A percentile compares a stretch with the other conserved stretches of the same genome.
Conservation (phyloP, 2,888 invertebrate species). For the Sphecodes monilicornis region DNA sequence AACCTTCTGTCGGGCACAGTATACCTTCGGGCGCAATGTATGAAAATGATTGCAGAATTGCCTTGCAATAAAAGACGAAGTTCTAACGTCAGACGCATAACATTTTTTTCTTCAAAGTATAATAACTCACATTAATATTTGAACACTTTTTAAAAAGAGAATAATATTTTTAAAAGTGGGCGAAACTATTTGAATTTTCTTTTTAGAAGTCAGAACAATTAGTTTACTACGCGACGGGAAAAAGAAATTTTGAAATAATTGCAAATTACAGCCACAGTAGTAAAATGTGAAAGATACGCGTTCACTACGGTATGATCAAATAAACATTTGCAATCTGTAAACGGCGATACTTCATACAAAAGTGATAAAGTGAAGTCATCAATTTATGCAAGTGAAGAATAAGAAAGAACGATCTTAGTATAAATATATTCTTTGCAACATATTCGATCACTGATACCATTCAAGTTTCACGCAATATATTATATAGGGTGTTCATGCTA, state of each 20-base stretch:
- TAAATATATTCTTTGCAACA: too few relatives aligned
- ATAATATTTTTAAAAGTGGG: not conserved
- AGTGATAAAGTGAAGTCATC: too few relatives aligned
- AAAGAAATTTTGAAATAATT: not conserved
- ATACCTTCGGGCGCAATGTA: not conserved
- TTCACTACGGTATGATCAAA: too few relatives aligned
- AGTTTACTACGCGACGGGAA: too few relatives aligned
- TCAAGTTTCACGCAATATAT: too few relatives aligned
- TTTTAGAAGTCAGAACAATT: not conserved
- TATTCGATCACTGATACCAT: too few relatives aligned
- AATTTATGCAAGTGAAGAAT: too few relatives aligned
- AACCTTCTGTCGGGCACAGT: not conserved
- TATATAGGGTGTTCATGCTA: too few relatives aligned
- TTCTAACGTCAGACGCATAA: not conserved
- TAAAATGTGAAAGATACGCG: too few relatives aligned
- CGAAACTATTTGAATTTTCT: not conserved
- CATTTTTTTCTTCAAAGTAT: not conserved
- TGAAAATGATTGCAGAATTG: not conserved
- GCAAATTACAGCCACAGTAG: not conserved
- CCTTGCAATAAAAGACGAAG: not conserved
- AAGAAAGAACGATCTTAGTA: too few relatives aligned
- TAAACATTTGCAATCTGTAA: too few relatives aligned
- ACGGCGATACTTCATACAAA: too few relatives aligned
- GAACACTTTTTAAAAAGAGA: not conserved
- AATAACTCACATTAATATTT: not conserved